These are phyloP conservation scores for Eulithis testata DNA, from an alignment of 2,888 invertebrate genomes.

Conservation along the genomic window DNA sequence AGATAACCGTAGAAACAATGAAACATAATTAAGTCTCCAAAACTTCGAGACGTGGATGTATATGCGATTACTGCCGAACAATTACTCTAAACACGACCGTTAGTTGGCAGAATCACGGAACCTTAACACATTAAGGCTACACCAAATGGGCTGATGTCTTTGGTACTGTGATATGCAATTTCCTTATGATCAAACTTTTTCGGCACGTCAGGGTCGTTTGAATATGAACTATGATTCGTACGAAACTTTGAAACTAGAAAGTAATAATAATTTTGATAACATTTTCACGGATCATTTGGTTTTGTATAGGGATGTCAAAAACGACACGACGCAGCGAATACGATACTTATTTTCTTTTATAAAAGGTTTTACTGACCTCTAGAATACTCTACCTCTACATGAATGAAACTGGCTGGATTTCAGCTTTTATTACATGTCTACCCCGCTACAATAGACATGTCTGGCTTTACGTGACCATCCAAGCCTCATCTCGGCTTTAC, in stretches of 20 bases:
- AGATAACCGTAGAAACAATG: constrained; percentile 14
- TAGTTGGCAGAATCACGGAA: constrained; percentile 55
- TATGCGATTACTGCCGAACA: constrained; percentile 26
- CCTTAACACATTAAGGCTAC: constrained; percentile 53
- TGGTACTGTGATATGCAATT: constrained; percentile 51
- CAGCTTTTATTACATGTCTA: constrained; percentile 19
- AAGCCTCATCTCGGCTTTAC: constrained; percentile 23
- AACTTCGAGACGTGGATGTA: constrained; percentile 18
- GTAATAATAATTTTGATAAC: constrained; percentile 1
- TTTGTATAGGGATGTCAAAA: constrained; percentile 4
- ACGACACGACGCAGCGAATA: not conserved
- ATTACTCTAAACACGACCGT: constrained; percentile 44
- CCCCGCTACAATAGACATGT: constrained; percentile 27
- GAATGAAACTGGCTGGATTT: constrained; percentile 14
- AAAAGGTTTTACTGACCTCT: constrained; percentile 13
- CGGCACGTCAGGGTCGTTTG: constrained; percentile 28
- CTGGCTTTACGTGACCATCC: constrained; percentile 24
- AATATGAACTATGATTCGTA: constrained; percentile 26
- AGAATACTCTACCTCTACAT: not conserved
- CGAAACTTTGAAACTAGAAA: constrained; percentile 22
- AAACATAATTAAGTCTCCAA: constrained; percentile 8
- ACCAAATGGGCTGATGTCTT: constrained; percentile 52
- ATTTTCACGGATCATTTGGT: not conserved
- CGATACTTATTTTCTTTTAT: constrained; percentile 1
- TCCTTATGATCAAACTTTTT: constrained; percentile 42